phyloP scores from a whole-genome alignment of 1,140 invertebrate genomes.

The Oncopodura yosiiana region DNA sequence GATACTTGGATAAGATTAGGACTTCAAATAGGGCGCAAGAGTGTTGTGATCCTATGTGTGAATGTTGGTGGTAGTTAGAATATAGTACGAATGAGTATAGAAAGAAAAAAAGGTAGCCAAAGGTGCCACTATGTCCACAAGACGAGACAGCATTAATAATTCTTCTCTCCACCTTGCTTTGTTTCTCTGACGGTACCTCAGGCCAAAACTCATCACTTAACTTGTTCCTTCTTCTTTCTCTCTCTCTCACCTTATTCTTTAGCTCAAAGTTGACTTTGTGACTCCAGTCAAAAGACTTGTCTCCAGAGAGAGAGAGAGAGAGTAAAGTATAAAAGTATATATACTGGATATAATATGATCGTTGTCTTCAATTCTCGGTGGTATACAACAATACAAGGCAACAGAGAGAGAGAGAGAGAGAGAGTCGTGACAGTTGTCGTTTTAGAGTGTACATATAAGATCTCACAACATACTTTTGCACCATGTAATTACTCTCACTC shows the following conservation, averaged over 20 bases:
- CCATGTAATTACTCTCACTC: no score
- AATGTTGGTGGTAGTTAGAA: background rate
- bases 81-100: constrained; percentile 1
- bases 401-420: no score
- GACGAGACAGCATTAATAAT: constrained; percentile 32
- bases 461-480: no score
- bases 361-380: background rate
- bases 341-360: background rate
- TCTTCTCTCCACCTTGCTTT: constrained; percentile 32
- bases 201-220: constrained; percentile 21
- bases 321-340: no score
- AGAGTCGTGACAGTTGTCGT: no score
- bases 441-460: no score
- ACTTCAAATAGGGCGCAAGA: constrained; percentile 31
- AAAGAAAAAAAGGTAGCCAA: constrained; percentile 10
- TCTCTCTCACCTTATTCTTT: background rate
- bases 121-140: constrained; percentile 33
- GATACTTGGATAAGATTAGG: constrained; percentile 28
- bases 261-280: background rate
- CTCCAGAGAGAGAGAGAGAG: no score
- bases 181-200: constrained; percentile 19
- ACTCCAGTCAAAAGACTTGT: background rate
- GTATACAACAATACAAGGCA: no score
- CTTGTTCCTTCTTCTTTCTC: background rate
- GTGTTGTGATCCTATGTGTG: background rate